Evolutionary conservation across 2,113 vertebrate species (phyloP), one percentile per base, ranked within the genome.

Genomic region (Dolichallabes microphthalmus): DNA sequence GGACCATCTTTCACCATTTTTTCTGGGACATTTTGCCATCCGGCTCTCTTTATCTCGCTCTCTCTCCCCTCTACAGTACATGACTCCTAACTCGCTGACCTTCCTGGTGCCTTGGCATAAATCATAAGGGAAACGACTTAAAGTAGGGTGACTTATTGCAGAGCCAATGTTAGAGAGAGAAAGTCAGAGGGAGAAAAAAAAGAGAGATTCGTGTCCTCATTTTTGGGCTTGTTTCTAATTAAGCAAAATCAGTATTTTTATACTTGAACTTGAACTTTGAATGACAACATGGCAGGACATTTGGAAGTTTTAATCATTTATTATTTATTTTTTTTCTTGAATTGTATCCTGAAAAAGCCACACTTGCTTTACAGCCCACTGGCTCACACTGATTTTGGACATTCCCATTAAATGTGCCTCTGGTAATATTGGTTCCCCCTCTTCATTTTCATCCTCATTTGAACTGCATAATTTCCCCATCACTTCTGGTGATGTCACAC

Each of bases 1-100:
- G 25, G 64, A 80, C 27, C 80, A 17, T 52, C 58, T 83, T 58
- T 85, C 85, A 88, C 39, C 35, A 76, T 52, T 66, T 69, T 86
- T 86, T 88, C 85, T 86, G 78, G 80, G 82, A 82, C 75, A 79
- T 79, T 68, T 20, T 69, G 53, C 55, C n/a, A 60, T 66, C 17
- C 53, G 68, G 17, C 32, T 74, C 57, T 20, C 55, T 53, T 64
- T 85, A 30, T 13, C 50, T 32, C 75, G 30, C 39, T 30, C 15
- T 32, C 45, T 45, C 45, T 2, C 81, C 80, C 50, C n/a, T 61
- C 64, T 76, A n/a, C n/a, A n/a, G n/a, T n/a, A 61, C 74, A 19
- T 77, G n/a, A 39, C 39, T 4, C 19, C 64, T 30, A 22, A 55
- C 75, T 79, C 52, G 3, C 50, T 57, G 83, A 85, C 75, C 74